Evolutionary conservation across 2,888 invertebrate species (phyloP).

Genomic region (Sipunculus nudus): DNA sequence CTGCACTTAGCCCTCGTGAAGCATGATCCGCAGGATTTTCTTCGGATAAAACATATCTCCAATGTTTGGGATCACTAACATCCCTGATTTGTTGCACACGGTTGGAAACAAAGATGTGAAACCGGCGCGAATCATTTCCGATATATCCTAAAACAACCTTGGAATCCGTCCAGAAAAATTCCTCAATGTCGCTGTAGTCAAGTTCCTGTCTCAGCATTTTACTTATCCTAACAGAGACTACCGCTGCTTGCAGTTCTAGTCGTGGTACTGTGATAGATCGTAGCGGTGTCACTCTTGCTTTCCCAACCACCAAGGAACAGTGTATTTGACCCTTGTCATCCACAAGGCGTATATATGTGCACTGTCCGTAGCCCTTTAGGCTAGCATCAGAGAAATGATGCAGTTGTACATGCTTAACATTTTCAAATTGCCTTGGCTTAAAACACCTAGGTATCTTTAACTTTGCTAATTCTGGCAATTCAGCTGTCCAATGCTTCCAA

Average conservation of each 20-base stretch:
- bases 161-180: constrained; percentile 5
- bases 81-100: constrained; percentile 36
- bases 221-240: constrained; percentile 4
- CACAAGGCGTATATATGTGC: not conserved
- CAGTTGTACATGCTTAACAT: not conserved
- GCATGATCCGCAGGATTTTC: too few relatives aligned
- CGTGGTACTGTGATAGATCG: constrained; percentile 17
- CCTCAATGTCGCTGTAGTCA: not conserved
- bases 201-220: constrained; percentile 6
- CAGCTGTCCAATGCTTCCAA: too few relatives aligned
- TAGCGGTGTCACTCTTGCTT: constrained; percentile 27
- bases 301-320: constrained; percentile 21
- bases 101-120: constrained; percentile 43
- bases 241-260: constrained; percentile 10
- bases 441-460: too few relatives aligned
- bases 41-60: constrained; percentile 41
- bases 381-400: constrained; percentile 9
- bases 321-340: constrained; percentile 1
- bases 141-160: constrained; percentile 1
- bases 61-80: constrained; percentile 16
- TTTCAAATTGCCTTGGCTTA: not conserved
- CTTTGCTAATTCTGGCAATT: too few relatives aligned
- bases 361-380: not conserved
- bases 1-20: too few relatives aligned
- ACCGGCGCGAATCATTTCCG: constrained; percentile 18